These are phyloP conservation scores for Gari tellinella DNA, from an alignment of 2,888 invertebrate genomes.

Conservation along the genomic window DNA sequence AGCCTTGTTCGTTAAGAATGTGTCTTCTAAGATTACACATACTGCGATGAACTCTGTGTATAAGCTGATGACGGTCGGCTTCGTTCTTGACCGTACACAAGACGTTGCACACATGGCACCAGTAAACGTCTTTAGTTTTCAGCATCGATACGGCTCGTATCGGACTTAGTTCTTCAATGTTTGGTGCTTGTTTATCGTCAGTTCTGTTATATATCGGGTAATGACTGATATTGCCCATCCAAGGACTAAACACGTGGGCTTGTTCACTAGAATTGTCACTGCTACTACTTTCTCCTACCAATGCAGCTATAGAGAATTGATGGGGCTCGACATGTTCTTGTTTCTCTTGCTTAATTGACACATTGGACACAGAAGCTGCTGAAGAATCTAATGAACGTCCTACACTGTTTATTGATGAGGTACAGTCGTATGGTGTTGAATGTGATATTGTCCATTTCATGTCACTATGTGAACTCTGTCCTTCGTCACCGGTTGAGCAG, in stretches of 20 bases:
- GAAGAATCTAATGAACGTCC: too few species aligned
- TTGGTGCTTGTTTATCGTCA: too few species aligned
- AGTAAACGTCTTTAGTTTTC: conserved; percentile 17
- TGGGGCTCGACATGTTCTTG: not conserved
- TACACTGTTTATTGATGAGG: too few species aligned
- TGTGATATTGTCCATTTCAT: too few species aligned
- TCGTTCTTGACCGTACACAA: conserved; percentile 40
- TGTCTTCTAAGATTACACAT: conserved; percentile 31
- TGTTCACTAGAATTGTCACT: conserved; percentile 1
- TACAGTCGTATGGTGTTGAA: too few species aligned
- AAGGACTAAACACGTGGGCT: conserved; percentile 18
- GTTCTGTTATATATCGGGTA: too few species aligned
- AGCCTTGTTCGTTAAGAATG: conserved; percentile 30
- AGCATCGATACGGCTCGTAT: too few species aligned
- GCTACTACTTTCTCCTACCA: conserved; percentile 23
- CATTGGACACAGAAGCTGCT: not conserved
- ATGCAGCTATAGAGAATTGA: conserved; percentile 43
- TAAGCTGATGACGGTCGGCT: conserved; percentile 35
- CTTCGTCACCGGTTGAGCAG: not conserved
- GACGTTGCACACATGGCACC: conserved; percentile 56
- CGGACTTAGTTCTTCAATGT: not conserved
- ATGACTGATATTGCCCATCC: too few species aligned
- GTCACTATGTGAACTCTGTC: too few species aligned
- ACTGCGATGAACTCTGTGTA: conserved; percentile 24
- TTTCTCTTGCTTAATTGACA: not conserved